Percentiles rank a stretch among this genome's conserved stretches.
Conservation (phyloP, 2,888 invertebrate genomes). For the Hartigia nigra region DNA sequence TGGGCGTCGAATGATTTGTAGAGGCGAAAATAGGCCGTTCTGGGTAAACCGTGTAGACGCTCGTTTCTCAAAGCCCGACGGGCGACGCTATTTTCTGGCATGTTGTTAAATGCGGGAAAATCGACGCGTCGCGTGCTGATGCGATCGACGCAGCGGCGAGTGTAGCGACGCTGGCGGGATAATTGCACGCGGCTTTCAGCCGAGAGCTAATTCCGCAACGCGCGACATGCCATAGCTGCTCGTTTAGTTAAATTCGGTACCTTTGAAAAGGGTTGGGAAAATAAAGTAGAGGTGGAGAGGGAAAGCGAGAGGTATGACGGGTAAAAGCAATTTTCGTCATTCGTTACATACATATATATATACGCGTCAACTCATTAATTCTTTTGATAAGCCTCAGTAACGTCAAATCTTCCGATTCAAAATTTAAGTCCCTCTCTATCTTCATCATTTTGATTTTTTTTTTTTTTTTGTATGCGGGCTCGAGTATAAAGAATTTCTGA, state of each 20-base stretch:
- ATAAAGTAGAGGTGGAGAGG: neutral
- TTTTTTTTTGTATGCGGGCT: too few relatives aligned
- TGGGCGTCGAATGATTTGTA: constrained; percentile 49
- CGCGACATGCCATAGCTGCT: neutral
- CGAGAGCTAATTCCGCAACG: neutral
- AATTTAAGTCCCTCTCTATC: neutral
- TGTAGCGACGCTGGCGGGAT: neutral
- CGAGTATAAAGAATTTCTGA: neutral
- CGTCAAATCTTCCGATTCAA: neutral
- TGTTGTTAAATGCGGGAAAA: neutral
- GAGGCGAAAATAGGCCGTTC: constrained; percentile 41
- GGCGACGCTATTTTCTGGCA: neutral
- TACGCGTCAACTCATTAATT: neutral
- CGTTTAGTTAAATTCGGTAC: neutral
- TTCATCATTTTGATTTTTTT: neutral
- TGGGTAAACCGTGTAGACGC: constrained; percentile 3
- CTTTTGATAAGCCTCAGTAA: neutral
- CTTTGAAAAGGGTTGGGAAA: neutral
- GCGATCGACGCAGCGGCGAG: too few relatives aligned
- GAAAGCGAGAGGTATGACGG: neutral
- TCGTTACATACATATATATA: neutral
- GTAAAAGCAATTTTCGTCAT: neutral
- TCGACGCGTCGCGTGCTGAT: neutral
- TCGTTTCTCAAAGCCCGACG: neutral
- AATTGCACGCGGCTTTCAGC: neutral